A percentile compares a stretch with the other conserved stretches of the same genome.
Conservation (phyloP, 2,888 invertebrate genomes). For the Yponomeuta sedellus region DNA sequence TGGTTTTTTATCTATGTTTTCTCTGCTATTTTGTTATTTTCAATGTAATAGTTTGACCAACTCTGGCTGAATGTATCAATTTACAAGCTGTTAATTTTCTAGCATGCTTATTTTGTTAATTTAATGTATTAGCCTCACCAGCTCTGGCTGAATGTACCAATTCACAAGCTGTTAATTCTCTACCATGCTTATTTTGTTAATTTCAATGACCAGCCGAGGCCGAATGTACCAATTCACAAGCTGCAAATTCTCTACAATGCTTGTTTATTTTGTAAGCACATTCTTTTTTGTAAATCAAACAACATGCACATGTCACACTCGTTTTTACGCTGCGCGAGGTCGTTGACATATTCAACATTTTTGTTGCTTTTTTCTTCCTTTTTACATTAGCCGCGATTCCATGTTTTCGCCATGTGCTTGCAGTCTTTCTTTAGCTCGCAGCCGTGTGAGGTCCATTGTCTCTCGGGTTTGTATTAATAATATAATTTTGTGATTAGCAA, state of each 20-base stretch:
- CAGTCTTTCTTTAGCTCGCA: neutral
- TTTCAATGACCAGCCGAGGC: neutral
- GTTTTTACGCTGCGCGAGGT: neutral
- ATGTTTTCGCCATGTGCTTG: slow-evolving; percentile 44
- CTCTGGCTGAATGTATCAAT: neutral
- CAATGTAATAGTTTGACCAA: no score
- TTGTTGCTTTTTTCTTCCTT: slow-evolving; percentile 22
- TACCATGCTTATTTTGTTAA: neutral
- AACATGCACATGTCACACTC: neutral
- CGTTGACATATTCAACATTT: slow-evolving; percentile 17
- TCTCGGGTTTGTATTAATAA: neutral
- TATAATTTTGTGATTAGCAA: no score
- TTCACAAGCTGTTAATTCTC: neutral
- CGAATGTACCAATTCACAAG: neutral
- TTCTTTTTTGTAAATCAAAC: neutral
- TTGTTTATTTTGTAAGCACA: neutral
- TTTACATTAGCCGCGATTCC: slow-evolving; percentile 39
- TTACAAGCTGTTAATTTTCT: neutral
- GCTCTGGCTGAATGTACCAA: neutral
- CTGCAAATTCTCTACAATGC: neutral
- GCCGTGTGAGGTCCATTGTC: neutral
- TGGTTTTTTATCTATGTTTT: no score
- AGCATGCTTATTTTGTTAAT: no score
- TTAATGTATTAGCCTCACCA: no score
- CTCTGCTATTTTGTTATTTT: no score